Evolutionary conservation across 2,888 invertebrate species (phyloP), one percentile per base, ranked within the genome.

Genomic region (Rhabditophanes sp.): DNA sequence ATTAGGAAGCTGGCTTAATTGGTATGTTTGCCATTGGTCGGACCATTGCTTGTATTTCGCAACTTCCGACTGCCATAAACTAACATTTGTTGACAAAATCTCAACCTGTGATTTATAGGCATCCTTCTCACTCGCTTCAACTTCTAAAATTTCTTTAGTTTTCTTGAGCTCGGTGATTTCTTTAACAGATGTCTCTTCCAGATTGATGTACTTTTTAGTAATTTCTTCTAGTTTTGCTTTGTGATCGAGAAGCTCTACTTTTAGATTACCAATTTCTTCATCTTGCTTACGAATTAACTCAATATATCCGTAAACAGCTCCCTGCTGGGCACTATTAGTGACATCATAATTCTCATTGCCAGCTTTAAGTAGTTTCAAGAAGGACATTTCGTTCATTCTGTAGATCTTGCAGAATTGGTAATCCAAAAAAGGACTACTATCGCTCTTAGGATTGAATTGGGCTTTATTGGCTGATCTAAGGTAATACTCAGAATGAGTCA

Each of bases 401-500:
- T 84, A 82, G 17, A 90, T 71, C 60, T 78, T 77, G 59, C 88
- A 87, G 71, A 90, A 96, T 68, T 88, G 84, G 65, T 82, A 83
- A 67, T 96, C 93, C 25, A 96, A 73, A 34, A 88, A 70, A 12
- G 90, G 73, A 44, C 90, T 87, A 1, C 71, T 70, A 3, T 81
- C 71, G 34, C 75, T 72, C 65, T 77, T 78, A 8, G 78, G 80
- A 26, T 77, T 74, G 19, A 82, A 75, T 68, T 90, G 87, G 1
- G 93, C 87, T 57, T 82, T 82, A 65, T 93, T 90, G 14, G 83
- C 78, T 11, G 90, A 84, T 59, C 78, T 76, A 35, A 80, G 81
- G 69, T 90, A 96, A 25, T 78, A 56, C 32, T 93, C 93, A 64
- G 83, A 82, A 32, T 80, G 76, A 0, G 80, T 76, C 35, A 93